These are phyloP conservation scores for Polyommatus icarus DNA, from an alignment of 2,888 invertebrate genomes.

Conservation along the genomic window DNA sequence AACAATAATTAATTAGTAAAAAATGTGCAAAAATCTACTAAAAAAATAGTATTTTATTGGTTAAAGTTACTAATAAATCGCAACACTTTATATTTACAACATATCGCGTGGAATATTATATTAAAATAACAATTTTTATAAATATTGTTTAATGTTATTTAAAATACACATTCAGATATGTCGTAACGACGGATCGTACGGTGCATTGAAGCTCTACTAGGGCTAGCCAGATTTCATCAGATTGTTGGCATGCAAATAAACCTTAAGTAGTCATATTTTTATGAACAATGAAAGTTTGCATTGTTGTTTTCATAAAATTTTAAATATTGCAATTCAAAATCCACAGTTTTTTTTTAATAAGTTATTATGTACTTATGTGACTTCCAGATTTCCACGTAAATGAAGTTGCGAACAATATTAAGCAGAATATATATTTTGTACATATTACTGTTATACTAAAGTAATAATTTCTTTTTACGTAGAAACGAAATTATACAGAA, in stretches of 20 bases:
- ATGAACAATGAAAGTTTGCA: not conserved
- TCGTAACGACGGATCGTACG: not conserved
- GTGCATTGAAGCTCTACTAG: not conserved
- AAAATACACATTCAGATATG: not conserved
- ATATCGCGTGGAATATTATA: no score
- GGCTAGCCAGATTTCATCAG: not conserved
- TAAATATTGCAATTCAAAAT: not conserved
- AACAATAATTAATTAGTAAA: no score
- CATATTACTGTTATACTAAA: no score
- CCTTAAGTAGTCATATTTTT: not conserved
- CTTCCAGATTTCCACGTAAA: no score
- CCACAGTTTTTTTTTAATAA: not conserved
- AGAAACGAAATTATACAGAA: not conserved
- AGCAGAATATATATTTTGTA: no score
- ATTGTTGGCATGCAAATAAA: constrained; percentile 15
- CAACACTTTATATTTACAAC: no score
- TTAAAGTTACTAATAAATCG: no score
- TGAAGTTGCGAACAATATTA: no score
- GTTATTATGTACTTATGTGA: no score
- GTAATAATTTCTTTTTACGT: not conserved
- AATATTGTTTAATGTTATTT: not conserved
- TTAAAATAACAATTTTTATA: no score
- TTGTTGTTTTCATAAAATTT: not conserved
- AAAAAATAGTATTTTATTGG: no score
- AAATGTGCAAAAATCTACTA: no score